Evolutionary conservation across 1,140 invertebrate species (phyloP).

Genomic region (Charaxes varanes): DNA sequence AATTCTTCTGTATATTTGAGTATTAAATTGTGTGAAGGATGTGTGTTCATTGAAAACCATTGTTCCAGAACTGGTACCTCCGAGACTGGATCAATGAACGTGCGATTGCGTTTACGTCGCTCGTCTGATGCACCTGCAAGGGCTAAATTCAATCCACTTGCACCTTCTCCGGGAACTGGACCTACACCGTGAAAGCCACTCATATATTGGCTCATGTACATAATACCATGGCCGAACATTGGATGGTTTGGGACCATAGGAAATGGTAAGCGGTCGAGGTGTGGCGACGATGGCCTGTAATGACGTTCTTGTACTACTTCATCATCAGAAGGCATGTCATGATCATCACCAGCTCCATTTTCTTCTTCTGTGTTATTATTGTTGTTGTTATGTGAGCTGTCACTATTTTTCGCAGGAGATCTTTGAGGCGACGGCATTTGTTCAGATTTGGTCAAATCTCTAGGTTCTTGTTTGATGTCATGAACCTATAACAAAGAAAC

Average conservation of each 20-base stretch:
- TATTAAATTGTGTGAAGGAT: constrained; percentile 97
- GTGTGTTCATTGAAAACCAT: constrained; percentile 98
- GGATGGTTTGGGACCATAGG: constrained; percentile 85
- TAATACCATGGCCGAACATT: constrained; percentile 90
- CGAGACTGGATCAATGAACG: constrained; percentile 98
- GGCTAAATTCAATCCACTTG: constrained; percentile 75
- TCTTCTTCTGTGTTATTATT: constrained; percentile 74
- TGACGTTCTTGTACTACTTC: constrained; percentile 58
- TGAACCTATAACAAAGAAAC: constrained; percentile 47
- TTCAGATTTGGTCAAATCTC: constrained; percentile 70
- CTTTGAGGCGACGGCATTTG: constrained; percentile 57
- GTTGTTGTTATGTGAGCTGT: constrained; percentile 61
- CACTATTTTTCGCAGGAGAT: constrained; percentile 70
- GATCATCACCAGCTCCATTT: constrained; percentile 49
- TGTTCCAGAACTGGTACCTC: constrained; percentile 97
- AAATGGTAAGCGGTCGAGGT: constrained; percentile 76
- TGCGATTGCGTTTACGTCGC: constrained; percentile 93
- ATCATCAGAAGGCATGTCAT: constrained; percentile 63
- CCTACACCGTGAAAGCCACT: constrained; percentile 74
- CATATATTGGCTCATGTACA: constrained; percentile 94
- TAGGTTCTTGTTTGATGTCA: constrained; percentile 74
- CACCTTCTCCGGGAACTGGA: constrained; percentile 64
- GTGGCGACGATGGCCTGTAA: constrained; percentile 59
- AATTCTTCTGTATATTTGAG: constrained; percentile 97
- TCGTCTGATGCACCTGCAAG: constrained; percentile 84